phyloP scores from a whole-genome alignment of 2,888 invertebrate species.

The Tuberolachnus salignus region DNA sequence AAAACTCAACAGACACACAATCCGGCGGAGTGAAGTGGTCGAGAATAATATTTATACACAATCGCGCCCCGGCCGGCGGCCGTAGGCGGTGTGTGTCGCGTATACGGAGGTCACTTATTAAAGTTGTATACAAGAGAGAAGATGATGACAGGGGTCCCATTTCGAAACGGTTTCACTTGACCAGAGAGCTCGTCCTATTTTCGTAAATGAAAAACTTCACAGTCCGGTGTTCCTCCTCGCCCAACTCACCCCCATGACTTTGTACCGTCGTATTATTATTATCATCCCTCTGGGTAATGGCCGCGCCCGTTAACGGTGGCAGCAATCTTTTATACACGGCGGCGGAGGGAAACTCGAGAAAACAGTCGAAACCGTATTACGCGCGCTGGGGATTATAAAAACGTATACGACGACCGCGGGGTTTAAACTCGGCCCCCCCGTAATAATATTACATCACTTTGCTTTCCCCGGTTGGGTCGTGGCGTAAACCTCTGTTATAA shows the following conservation, averaged over 20 bases:
- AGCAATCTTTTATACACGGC: constrained; percentile 1
- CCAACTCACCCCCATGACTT: neutral
- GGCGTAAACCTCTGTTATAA: too few relatives aligned
- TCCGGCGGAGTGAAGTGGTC: constrained; percentile 1
- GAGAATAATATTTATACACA: constrained; percentile 30
- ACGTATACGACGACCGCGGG: neutral
- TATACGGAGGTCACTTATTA: constrained; percentile 43
- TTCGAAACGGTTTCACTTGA: constrained; percentile 48
- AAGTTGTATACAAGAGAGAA: constrained; percentile 21
- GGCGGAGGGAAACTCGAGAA: too few relatives aligned
- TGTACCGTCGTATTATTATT: neutral
- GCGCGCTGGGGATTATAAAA: neutral
- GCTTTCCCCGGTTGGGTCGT: too few relatives aligned
- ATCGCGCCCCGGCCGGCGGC: neutral
- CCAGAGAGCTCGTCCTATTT: constrained; percentile 35
- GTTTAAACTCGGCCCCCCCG: neutral
- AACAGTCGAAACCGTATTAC: constrained; percentile 1
- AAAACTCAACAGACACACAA: constrained; percentile 12
- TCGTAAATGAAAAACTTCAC: constrained; percentile 40
- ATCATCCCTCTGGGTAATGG: constrained; percentile 16
- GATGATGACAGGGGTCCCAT: constrained; percentile 34
- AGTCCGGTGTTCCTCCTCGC: too few relatives aligned
- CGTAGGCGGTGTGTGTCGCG: constrained; percentile 30
- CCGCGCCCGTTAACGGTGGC: constrained; percentile 13
- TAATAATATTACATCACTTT: too few relatives aligned